These are phyloP conservation scores for Euborellia annulipes DNA, from an alignment of 1,140 invertebrate genomes.

Conservation along the genomic window DNA sequence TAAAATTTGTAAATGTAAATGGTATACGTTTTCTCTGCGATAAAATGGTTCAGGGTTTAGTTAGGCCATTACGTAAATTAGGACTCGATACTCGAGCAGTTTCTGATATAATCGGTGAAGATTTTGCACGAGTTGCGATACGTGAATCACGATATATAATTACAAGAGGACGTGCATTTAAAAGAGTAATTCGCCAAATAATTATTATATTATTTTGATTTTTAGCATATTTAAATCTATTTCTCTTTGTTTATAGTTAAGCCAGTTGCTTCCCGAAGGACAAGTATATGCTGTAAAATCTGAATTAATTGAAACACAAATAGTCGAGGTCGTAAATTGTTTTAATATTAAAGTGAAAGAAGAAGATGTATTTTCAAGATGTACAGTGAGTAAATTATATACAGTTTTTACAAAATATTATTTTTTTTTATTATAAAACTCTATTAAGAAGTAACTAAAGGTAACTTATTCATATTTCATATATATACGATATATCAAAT, in stretches of 20 bases:
- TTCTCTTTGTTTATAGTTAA: conserved; percentile 25
- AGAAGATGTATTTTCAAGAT: conserved; percentile 47
- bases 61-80: conserved; percentile 40
- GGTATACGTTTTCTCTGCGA: conserved; percentile 34
- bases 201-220: background rate
- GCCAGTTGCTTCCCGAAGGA: conserved; percentile 28
- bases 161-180: conserved; percentile 32
- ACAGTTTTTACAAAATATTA: no score
- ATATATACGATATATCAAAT: no score
- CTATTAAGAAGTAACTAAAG: no score
- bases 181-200: conserved; percentile 24
- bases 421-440: no score
- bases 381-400: conserved; percentile 34
- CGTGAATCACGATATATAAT: conserved; percentile 38
- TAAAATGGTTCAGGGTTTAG: conserved; percentile 36
- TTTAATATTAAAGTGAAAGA: conserved; percentile 42
- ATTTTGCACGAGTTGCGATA: conserved; percentile 31
- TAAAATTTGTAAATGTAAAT: conserved; percentile 8
- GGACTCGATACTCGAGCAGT: conserved; percentile 46
- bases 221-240: conserved; percentile 4
- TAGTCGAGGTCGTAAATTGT: conserved; percentile 38
- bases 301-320: conserved; percentile 33
- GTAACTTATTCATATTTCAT: no score
- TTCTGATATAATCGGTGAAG: conserved; percentile 30
- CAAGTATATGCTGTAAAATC: conserved; percentile 34